Percentiles rank a stretch among this genome's conserved stretches.
Conservation (phyloP, 1,140 invertebrate species). For the Ridgeia piscesae region DNA sequence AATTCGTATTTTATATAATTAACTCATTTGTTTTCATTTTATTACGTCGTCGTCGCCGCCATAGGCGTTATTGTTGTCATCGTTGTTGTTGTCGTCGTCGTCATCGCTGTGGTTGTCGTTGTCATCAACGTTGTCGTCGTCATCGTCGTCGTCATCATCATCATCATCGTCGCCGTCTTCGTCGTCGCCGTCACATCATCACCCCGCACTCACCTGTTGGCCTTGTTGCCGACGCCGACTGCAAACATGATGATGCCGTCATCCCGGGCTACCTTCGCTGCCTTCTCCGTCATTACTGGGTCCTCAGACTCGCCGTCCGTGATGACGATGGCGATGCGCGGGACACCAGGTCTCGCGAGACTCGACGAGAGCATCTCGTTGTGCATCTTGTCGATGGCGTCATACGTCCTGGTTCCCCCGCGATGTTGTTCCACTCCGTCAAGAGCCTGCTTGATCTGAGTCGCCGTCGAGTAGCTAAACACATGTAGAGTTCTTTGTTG, state of each 20-base stretch:
- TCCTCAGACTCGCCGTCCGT: slow-evolving; percentile 28
- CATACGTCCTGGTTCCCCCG: slow-evolving; percentile 26
- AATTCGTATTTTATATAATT: too few species aligned
- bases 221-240: neutral
- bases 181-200: neutral
- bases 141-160: neutral
- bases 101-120: too few species aligned
- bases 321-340: slow-evolving; percentile 25
- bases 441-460: neutral
- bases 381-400: slow-evolving; percentile 30
- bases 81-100: too few species aligned
- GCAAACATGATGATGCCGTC: slow-evolving; percentile 2
- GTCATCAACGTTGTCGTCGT: neutral
- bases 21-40: too few species aligned
- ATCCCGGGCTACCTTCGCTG: neutral
- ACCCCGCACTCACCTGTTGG: neutral
- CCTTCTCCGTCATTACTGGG: neutral
- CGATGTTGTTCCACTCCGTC: neutral
- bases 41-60: too few species aligned
- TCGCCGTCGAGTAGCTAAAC: neutral
- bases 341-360: slow-evolving; percentile 12
- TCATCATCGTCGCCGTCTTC: neutral
- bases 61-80: too few species aligned
- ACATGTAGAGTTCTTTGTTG: too few species aligned
- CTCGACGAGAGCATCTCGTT: slow-evolving; percentile 30